Conservation (phyloP, 2,888 invertebrate genomes). For the Venusia cambrica region DNA sequence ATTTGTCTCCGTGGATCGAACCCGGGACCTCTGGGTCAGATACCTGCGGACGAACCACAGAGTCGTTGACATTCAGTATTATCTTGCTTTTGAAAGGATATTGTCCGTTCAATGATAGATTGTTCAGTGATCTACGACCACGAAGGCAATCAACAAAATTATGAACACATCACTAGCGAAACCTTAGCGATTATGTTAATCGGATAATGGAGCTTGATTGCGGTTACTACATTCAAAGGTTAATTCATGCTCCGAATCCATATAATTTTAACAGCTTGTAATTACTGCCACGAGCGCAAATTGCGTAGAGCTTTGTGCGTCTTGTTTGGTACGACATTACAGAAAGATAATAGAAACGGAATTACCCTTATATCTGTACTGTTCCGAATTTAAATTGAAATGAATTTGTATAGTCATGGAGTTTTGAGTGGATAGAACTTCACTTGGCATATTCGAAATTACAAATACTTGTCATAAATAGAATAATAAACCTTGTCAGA, state of each 20-base stretch:
- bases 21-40: no score
- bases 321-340: conserved; percentile 7
- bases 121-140: conserved; percentile 4
- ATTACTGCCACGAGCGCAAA: conserved; percentile 17
- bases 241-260: conserved; percentile 25
- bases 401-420: no score
- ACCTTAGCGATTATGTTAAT: conserved; percentile 22
- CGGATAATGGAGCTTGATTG: conserved; percentile 21
- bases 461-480: no score
- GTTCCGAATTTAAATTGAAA: not conserved
- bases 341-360: not conserved
- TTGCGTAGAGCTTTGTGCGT: conserved; percentile 17
- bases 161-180: conserved; percentile 14
- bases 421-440: no score
- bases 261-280: conserved; percentile 25
- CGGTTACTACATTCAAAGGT: conserved; percentile 25
- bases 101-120: no score
- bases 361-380: no score
- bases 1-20: no score
- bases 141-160: conserved; percentile 20
- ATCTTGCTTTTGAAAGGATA: no score
- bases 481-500: no score
- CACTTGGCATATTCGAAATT: no score
- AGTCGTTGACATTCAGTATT: no score
- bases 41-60: no score